Percentiles rank a stretch among this genome's conserved stretches.
Conservation (phyloP, 2,888 invertebrate species). For the Yponomeuta plumbellus region DNA sequence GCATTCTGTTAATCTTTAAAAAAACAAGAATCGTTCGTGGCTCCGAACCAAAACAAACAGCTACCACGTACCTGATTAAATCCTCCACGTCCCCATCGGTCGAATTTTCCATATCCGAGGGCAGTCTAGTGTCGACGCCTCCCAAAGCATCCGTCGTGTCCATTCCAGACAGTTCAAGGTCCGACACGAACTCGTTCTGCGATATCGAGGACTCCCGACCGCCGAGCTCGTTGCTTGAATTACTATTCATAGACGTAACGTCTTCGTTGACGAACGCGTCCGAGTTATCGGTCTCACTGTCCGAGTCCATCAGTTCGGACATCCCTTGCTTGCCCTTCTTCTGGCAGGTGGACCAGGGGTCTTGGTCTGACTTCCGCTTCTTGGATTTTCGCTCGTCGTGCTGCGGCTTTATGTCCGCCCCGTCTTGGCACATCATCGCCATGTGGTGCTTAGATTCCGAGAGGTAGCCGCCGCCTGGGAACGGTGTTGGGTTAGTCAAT, state of each 20-base stretch:
- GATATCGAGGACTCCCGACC: slow-evolving; percentile 63
- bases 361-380: slow-evolving; percentile 79
- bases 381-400: slow-evolving; percentile 70
- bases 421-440: slow-evolving; percentile 61
- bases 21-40: background rate
- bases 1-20: too few species aligned
- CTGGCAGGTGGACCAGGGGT: slow-evolving; percentile 75
- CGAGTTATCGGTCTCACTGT: slow-evolving; percentile 71
- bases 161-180: slow-evolving; percentile 78
- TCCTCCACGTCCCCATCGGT: slow-evolving; percentile 80
- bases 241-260: slow-evolving; percentile 65
- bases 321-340: slow-evolving; percentile 79
- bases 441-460: slow-evolving; percentile 68
- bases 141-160: slow-evolving; percentile 77
- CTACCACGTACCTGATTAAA: slow-evolving; percentile 63
- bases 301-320: slow-evolving; percentile 79
- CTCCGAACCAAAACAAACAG: background rate
- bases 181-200: slow-evolving; percentile 77
- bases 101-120: slow-evolving; percentile 78
- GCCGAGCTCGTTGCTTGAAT: slow-evolving; percentile 60
- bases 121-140: slow-evolving; percentile 56
- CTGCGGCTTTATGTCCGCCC: slow-evolving; percentile 42
- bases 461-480: slow-evolving; percentile 61
- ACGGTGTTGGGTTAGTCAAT: background rate
- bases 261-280: slow-evolving; percentile 65